These are phyloP conservation scores for Chiridota heheva DNA, from an alignment of 35 echinoderm and acorn worm genomes.

Conservation along the genomic window DNA sequence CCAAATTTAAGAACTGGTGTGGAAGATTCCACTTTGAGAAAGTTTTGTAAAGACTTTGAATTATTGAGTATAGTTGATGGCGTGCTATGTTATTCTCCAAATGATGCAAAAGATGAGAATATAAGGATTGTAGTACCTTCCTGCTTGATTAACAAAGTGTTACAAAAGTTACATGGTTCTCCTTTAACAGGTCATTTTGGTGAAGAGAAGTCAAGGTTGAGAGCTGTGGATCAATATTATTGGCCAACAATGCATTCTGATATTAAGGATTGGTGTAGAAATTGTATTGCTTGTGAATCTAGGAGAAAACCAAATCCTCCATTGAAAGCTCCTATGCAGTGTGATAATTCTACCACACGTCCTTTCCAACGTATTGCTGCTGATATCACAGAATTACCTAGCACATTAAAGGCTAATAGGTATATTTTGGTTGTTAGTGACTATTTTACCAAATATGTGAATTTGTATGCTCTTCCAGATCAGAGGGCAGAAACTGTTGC, in stretches of 20 bases:
- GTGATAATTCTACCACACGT: background rate
- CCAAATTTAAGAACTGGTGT: too few relatives aligned
- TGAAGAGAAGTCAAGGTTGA: background rate
- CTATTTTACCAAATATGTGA: slow-evolving; percentile 68
- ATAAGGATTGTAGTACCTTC: too few relatives aligned
- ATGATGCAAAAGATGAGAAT: too few relatives aligned
- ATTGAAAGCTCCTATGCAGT: slow-evolving; percentile 3
- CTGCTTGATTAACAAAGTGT: too few relatives aligned
- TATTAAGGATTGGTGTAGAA: slow-evolving; percentile 27
- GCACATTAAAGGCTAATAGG: slow-evolving; percentile 46
- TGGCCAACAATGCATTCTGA: slow-evolving; percentile 30
- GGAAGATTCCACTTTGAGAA: too few relatives aligned
- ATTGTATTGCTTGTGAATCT: slow-evolving; percentile 45
- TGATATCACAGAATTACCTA: slow-evolving; percentile 60
- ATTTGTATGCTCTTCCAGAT: slow-evolving; percentile 51
- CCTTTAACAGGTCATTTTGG: slow-evolving; percentile 19
- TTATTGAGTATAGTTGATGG: too few relatives aligned
- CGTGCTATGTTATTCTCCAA: too few relatives aligned
- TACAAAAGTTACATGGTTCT: slow-evolving; percentile 27
- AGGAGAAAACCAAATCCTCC: slow-evolving; percentile 12
- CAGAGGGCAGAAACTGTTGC: slow-evolving; percentile 56
- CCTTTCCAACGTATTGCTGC: slow-evolving; percentile 65
- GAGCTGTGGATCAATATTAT: slow-evolving; percentile 16
- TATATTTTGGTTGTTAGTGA: slow-evolving; percentile 62
- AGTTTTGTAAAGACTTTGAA: too few relatives aligned